Conservation (phyloP, 2,888 invertebrate genomes). For the Meta bourneti region DNA sequence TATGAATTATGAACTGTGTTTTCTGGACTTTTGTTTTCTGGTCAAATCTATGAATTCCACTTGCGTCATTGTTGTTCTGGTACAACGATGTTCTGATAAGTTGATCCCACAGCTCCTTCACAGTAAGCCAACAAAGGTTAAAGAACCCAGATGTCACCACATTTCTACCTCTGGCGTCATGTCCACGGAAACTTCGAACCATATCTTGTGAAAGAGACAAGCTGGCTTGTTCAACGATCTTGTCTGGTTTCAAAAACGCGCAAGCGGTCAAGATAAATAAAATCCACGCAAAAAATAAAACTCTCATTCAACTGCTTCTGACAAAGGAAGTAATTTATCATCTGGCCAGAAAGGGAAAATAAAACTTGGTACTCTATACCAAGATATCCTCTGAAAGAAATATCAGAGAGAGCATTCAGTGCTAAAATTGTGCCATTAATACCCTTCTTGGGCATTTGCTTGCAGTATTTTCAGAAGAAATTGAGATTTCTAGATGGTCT, state of each 20-base stretch:
- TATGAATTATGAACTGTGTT: too few relatives aligned
- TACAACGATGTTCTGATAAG: too few relatives aligned
- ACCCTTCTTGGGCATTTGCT: not conserved
- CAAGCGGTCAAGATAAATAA: not conserved
- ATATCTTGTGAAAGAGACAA: not conserved
- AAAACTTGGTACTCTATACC: not conserved
- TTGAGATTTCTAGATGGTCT: not conserved
- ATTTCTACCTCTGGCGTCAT: too few relatives aligned
- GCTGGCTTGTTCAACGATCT: not conserved
- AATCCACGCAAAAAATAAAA: not conserved
- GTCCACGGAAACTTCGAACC: not conserved
- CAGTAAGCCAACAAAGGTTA: too few relatives aligned
- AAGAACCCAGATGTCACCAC: too few relatives aligned
- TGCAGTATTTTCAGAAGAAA: not conserved
- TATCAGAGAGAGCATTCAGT: not conserved
- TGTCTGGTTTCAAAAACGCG: not conserved
- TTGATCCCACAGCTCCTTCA: too few relatives aligned
- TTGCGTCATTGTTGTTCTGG: too few relatives aligned
- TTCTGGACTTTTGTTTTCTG: too few relatives aligned
- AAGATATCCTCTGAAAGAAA: not conserved
- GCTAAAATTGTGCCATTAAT: not conserved
- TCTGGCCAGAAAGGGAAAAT: not conserved
- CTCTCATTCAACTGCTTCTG: not conserved
- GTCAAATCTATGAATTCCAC: too few relatives aligned
- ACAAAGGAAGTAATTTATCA: slow-evolving; percentile 1